phyloP scores from a whole-genome alignment of 2,888 invertebrate genomes.

The Meta bourneti region DNA sequence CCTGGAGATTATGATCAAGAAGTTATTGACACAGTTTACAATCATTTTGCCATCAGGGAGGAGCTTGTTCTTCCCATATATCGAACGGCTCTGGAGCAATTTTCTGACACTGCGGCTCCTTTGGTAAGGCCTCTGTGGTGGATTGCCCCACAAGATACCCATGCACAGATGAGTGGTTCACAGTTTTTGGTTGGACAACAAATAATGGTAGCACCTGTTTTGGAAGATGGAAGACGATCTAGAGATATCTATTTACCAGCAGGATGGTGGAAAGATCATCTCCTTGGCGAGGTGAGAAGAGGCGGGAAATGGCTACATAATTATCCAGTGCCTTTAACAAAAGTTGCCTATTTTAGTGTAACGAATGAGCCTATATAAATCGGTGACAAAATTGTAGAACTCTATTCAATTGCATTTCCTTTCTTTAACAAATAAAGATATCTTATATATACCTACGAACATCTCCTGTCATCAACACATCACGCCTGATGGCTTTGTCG shows the following conservation, averaged over 20 bases:
- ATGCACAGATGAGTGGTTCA: conserved; percentile 88
- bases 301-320: conserved; percentile 95
- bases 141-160: conserved; percentile 89
- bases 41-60: conserved; percentile 84
- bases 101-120: conserved; percentile 89
- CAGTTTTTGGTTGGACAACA: conserved; percentile 94
- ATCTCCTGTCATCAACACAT: no score
- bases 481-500: no score
- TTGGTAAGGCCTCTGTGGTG: conserved; percentile 94
- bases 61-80: conserved; percentile 86
- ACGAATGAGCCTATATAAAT: conserved; percentile 64
- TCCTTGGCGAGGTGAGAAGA: conserved; percentile 90
- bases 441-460: no score
- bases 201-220: conserved; percentile 92
- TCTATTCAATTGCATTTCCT: not conserved
- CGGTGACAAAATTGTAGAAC: not conserved
- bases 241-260: conserved; percentile 91
- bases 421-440: not conserved
- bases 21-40: conserved; percentile 80
- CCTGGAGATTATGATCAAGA: conserved; percentile 92
- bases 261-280: conserved; percentile 93
- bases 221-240: conserved; percentile 86
- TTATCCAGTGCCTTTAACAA: conserved; percentile 82
- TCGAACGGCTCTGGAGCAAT: conserved; percentile 87
- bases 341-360: conserved; percentile 78